Evolutionary conservation across 1,140 invertebrate species (phyloP), one percentile per base, ranked within the genome.

Genomic region (Euura lappo): DNA sequence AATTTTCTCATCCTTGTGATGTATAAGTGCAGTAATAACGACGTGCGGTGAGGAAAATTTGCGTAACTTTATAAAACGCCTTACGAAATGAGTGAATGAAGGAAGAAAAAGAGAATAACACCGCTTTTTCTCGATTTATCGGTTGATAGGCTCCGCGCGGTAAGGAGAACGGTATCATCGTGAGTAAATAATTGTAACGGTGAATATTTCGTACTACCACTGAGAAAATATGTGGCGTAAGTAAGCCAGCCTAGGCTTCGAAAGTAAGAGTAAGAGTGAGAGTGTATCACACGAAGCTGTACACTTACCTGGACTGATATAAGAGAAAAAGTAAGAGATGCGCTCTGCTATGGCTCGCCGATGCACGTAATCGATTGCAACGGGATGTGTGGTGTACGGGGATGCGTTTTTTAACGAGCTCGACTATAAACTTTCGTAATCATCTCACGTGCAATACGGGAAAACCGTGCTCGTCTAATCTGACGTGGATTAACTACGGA

Each of bases 301-400:
- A 60, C 51, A 60, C 8, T n/a, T 60, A n/a, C 51, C 51, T 28
- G 28, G 28, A 28, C 28, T 28, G 28, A 28, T 28, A 28, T 28
- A 60, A 60, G 51, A 60, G 51, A 11, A 60, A 60, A 8, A 60
- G 51, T 8, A 60, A 60, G 2, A 60, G 51, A 60, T 60, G 51
- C 51, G 3, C 51, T 8, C 51, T 6, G 51, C 51, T 28, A 28
- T 28, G 28, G 28, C 51, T 60, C 51, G 10, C 51, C 51, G 51
- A 60, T 60, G 51, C 51, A 60, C 51, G 51, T 60, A 60, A 60
- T 60, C 51, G 51, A 60, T 60, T 60, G 51, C 51, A 28, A 28
- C 28, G 28, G 10, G 51, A 8, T 11, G 8, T 6, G 51, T n/a
- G 13, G 3, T 60, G 51, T n/a, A 60, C 51, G 8, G 51, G 28